Conservation (phyloP, 1,140 invertebrate genomes). For the Drosophila lacertosa region DNA sequence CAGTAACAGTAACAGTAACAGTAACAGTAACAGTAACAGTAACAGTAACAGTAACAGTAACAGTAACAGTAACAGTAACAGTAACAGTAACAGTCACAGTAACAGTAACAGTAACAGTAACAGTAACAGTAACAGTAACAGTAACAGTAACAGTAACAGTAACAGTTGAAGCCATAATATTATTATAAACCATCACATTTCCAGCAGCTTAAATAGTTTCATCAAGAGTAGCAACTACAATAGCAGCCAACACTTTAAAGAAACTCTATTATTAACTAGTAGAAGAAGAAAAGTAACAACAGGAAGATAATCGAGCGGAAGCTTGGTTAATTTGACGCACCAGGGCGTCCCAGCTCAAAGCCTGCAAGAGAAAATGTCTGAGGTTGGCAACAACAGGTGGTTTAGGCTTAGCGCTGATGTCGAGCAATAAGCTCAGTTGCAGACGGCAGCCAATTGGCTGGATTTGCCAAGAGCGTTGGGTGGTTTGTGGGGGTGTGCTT, state of each 20-base stretch:
- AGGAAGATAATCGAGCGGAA: constrained; percentile 23
- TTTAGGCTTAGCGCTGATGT: constrained; percentile 38
- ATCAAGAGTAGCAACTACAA: neutral
- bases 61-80: neutral
- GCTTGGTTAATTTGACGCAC: constrained; percentile 42
- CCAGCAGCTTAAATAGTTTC: too few relatives aligned
- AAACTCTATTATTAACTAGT: too few relatives aligned
- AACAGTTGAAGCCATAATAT: neutral
- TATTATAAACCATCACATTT: too few relatives aligned
- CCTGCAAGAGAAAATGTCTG: neutral
- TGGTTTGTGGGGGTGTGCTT: constrained; percentile 10
- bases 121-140: neutral
- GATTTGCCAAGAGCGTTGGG: constrained; percentile 29
- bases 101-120: neutral
- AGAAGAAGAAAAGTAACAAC: neutral
- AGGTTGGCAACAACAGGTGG: constrained; percentile 44
- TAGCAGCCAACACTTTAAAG: too few relatives aligned
- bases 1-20: neutral
- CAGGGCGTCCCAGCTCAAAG: constrained; percentile 12
- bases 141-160: neutral
- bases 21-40: neutral
- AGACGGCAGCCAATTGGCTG: constrained; percentile 43
- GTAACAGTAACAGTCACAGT: neutral
- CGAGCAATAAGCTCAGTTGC: constrained; percentile 41
- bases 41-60: neutral